Evolutionary conservation across 2,888 invertebrate species (phyloP).

Genomic region (Limnephilus rhombicus): DNA sequence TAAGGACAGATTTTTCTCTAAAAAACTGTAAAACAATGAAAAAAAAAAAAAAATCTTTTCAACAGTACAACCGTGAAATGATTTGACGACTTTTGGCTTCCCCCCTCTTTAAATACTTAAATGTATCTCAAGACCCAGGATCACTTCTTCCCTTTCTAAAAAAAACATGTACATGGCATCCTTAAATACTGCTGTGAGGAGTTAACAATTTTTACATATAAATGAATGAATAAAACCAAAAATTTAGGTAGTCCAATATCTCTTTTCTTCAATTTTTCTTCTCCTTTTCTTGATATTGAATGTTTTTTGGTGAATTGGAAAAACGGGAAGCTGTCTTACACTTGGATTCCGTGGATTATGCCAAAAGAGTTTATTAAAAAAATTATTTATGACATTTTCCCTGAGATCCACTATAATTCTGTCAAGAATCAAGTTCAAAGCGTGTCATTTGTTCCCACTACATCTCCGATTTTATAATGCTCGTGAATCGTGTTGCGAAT

Average conservation of each 20-base stretch:
- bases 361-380: not conserved
- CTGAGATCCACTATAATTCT: no score
- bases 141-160: no score
- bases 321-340: not conserved
- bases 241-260: not conserved
- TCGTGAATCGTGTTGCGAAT: not conserved
- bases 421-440: no score
- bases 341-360: not conserved
- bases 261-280: not conserved
- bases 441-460: not conserved
- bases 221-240: not conserved
- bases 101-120: not conserved
- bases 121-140: no score
- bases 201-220: no score
- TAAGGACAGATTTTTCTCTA: no score
- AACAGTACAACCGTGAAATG: not conserved
- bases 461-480: not conserved
- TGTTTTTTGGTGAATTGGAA: not conserved
- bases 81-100: not conserved
- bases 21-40: no score
- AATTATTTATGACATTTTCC: not conserved
- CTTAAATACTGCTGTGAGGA: no score
- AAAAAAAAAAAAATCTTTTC: no score
- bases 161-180: no score
- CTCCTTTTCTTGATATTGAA: not conserved